Percentiles rank a stretch among this genome's conserved stretches.
phyloP scores from a whole-genome alignment of 2,113 vertebrate species.

The Ceyx margarethae region DNA sequence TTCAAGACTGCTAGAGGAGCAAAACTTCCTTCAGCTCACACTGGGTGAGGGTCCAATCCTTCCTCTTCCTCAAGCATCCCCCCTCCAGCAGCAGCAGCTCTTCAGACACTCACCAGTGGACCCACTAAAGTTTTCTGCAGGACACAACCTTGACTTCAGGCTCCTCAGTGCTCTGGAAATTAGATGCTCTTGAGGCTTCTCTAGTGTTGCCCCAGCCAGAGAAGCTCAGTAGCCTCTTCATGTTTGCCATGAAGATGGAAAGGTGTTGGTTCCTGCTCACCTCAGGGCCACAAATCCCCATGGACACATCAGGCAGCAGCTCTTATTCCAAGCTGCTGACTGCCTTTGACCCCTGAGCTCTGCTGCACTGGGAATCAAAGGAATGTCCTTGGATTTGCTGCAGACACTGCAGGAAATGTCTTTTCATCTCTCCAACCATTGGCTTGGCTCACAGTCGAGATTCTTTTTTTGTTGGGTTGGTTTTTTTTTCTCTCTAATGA shows the following conservation, averaged over 20 bases:
- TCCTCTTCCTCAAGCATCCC: not conserved
- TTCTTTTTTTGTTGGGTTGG: not conserved
- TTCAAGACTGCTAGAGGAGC: not conserved
- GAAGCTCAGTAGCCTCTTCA: not conserved
- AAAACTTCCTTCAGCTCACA: not conserved
- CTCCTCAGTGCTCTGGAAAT: not conserved
- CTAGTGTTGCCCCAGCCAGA: not conserved
- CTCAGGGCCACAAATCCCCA: not conserved
- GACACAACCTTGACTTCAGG: not conserved
- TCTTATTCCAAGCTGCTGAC: not conserved
- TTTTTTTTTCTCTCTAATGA: not conserved
- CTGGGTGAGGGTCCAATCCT: not conserved
- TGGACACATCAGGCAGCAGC: not conserved
- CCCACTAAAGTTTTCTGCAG: not conserved
- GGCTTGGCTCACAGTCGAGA: not conserved
- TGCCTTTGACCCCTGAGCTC: not conserved
- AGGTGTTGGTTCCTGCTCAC: not conserved
- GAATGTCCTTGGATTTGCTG: conserved; percentile 2
- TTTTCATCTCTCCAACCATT: not conserved
- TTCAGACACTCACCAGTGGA: not conserved
- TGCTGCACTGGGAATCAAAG: not conserved
- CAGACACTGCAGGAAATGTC: not conserved
- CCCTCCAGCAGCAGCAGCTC: not conserved
- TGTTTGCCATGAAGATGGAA: not conserved
- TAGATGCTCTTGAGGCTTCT: not conserved